Evolutionary conservation across 1,140 invertebrate genomes (phyloP), one percentile per base, ranked within the genome.

Genomic region (Adoxophyes honmai): DNA sequence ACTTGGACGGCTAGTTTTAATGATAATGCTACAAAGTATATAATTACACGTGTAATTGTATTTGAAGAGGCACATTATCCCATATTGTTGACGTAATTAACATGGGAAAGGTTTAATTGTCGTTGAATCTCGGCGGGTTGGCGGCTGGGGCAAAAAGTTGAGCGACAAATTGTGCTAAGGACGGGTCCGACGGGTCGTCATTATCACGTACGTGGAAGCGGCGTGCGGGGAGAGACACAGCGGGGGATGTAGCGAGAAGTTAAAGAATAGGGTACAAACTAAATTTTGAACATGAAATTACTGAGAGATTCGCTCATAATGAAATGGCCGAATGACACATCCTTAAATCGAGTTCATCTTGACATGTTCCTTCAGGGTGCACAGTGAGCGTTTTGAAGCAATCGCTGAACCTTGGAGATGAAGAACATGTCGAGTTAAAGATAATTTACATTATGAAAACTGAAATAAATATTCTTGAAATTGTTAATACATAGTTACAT

Each of bases 131-230:
- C 62, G 62, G 69, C 74, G 69, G 72, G 68, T 71, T 51, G 44
- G 33, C 35, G 54, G 56, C 48, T 63, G 35, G 51, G 51, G 65
- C 66, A 84, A 84, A 81, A 81, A 75, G 34, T 51, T 28, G 52
- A 37, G 63, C 65, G 67, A 77, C 71, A 79, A 82, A 81, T 76
- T 80, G 75, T 68, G 57, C 36, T 10, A n/a, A 16, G 42, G 42
- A 48, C 42, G 34, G 48, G 44, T 58, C 28, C 60, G 35, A 16
- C 57, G 64, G 37, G 57, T 64, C 57, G 62, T 68, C 68, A 78
- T 78, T 79, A 75, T 69, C 69, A 78, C 73, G 68, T 78, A 72
- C 56, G 57, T 18, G 18, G 63, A 70, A 70, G 38, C 36, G 62
- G 34, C 38, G 62, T 66, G 42, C 61, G 75, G 70, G 62, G 55